Evolutionary conservation across 92 coral and sea anemone genomes (phyloP).

Genomic region (Palythoa grandiflora): DNA sequence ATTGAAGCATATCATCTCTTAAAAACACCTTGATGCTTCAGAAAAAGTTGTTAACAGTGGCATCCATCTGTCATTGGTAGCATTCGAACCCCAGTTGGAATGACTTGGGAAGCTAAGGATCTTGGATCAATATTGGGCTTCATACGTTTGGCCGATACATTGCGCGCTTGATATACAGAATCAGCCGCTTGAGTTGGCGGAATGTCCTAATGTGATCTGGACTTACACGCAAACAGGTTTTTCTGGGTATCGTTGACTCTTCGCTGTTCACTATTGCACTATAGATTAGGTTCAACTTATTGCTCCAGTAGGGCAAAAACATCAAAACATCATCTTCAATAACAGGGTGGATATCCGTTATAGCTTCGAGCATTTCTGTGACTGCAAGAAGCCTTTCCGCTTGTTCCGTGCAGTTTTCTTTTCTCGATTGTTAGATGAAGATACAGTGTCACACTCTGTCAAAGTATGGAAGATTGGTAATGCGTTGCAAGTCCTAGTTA

Average conservation of each 20-base stretch:
- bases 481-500: neutral
- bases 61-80: neutral
- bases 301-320: slow-evolving; percentile 17
- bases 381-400: slow-evolving; percentile 14
- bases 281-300: neutral
- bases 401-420: slow-evolving; percentile 53
- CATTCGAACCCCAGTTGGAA: slow-evolving; percentile 41
- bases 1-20: neutral
- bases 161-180: slow-evolving; percentile 37
- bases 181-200: slow-evolving; percentile 4
- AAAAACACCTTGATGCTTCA: neutral
- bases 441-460: neutral
- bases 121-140: slow-evolving; percentile 20
- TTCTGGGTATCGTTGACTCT: neutral
- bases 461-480: neutral
- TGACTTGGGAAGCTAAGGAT: slow-evolving; percentile 33
- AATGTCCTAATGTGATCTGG: neutral
- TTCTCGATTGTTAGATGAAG: slow-evolving; percentile 34
- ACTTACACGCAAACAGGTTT: neutral
- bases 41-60: slow-evolving; percentile 45
- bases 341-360: neutral
- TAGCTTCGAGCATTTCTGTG: slow-evolving; percentile 1
- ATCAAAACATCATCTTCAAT: slow-evolving; percentile 5
- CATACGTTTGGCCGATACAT: slow-evolving; percentile 35
- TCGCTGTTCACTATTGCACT: neutral